These are phyloP conservation scores for Aproaerema taeniolella DNA, from an alignment of 2,888 invertebrate species.

Conservation along the genomic window DNA sequence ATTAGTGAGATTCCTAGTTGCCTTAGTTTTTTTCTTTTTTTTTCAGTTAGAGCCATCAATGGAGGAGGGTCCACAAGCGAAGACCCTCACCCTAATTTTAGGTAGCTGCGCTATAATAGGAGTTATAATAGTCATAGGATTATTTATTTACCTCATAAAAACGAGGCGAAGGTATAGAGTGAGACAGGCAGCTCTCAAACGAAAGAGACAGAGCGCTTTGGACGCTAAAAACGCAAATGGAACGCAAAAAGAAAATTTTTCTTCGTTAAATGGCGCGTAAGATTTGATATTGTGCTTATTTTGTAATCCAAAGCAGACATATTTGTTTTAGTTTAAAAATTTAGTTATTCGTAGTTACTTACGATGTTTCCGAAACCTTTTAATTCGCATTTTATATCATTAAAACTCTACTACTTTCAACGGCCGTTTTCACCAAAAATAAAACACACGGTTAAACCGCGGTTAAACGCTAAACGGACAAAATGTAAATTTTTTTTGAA, in stretches of 20 bases:
- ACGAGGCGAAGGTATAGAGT: slow-evolving; percentile 46
- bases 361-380: no score
- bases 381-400: no score
- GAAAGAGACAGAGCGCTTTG: slow-evolving; percentile 51
- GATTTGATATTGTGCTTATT: background rate
- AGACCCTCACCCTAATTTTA: slow-evolving; percentile 46
- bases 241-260: slow-evolving; percentile 48
- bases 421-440: no score
- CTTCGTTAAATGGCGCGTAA: slow-evolving; percentile 51
- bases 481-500: no score
- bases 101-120: slow-evolving; percentile 45
- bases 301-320: no score
- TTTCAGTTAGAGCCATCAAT: slow-evolving; percentile 56
- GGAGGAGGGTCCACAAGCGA: slow-evolving; percentile 22
- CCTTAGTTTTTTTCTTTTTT: no score
- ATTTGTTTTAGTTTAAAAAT: no score
- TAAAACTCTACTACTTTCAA: no score
- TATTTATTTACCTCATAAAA: slow-evolving; percentile 52
- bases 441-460: no score
- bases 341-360: no score
- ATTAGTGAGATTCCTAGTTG: no score
- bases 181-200: slow-evolving; percentile 44
- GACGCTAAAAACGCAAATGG: slow-evolving; percentile 48
- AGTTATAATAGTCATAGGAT: slow-evolving; percentile 45
- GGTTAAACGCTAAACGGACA: no score